These are phyloP conservation scores for Chaitophorus viminalis DNA, from an alignment of 2,888 invertebrate species.

Conservation along the genomic window DNA sequence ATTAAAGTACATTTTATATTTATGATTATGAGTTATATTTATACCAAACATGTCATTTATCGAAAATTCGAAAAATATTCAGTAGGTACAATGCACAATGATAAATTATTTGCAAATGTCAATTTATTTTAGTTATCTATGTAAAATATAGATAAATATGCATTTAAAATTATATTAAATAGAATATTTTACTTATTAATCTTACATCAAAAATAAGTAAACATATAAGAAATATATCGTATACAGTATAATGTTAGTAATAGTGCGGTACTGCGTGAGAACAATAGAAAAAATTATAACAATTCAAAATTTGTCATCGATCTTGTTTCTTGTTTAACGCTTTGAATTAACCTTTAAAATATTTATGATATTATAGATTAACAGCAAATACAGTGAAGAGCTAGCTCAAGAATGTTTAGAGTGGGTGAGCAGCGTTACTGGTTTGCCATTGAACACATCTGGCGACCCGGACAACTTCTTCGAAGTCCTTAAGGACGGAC, in stretches of 20 bases:
- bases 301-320: neutral
- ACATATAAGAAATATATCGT: neutral
- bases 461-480: constrained; percentile 96
- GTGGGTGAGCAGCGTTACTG: constrained; percentile 90
- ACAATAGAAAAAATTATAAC: constrained; percentile 9
- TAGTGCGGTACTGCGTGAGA: neutral
- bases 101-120: neutral
- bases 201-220: neutral
- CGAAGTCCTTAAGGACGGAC: constrained; percentile 89
- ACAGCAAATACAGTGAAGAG: constrained; percentile 96
- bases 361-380: constrained; percentile 78
- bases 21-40: no score
- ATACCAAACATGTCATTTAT: no score
- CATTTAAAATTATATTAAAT: neutral
- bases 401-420: constrained; percentile 90
- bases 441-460: constrained; percentile 84
- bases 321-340: constrained; percentile 22
- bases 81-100: no score
- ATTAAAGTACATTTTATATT: no score
- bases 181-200: neutral
- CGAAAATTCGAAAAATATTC: no score
- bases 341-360: constrained; percentile 54
- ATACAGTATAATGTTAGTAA: no score
- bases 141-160: neutral
- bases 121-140: neutral